Conservation (phyloP, 1,140 invertebrate species). For the Agrypnia vestita region DNA sequence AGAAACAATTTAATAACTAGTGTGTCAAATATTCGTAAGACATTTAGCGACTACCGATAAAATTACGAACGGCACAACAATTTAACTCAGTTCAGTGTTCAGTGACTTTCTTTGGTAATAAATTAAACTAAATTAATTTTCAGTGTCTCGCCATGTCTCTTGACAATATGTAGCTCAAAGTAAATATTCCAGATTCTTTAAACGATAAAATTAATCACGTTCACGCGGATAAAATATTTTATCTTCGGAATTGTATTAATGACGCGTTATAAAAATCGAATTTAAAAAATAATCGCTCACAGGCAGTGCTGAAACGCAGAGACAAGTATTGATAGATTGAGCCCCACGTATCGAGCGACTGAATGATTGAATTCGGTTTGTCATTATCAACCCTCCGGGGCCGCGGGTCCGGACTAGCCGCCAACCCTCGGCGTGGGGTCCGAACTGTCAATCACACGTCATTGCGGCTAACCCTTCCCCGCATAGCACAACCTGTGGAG, state of each 20-base stretch:
- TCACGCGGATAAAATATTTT: background rate
- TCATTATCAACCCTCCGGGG: constrained; percentile 44
- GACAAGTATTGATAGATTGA: constrained; percentile 31
- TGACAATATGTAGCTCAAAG: no score
- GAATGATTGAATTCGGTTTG: constrained; percentile 41
- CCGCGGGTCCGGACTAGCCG: background rate
- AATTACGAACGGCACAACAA: no score
- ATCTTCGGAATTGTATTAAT: background rate
- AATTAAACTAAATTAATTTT: no score
- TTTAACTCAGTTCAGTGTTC: no score
- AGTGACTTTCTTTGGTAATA: no score
- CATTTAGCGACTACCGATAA: no score
- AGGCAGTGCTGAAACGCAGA: background rate
- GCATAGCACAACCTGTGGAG: background rate
- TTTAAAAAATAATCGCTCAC: background rate
- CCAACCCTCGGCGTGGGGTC: background rate
- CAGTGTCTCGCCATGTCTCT: no score
- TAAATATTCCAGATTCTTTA: no score
- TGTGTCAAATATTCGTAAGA: no score
- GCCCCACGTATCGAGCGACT: background rate
- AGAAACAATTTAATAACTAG: no score
- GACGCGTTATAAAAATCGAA: background rate
- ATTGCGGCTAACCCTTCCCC: constrained; percentile 33
- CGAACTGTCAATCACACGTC: constrained; percentile 49
- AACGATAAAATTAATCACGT: no score